phyloP scores from a whole-genome alignment of 2,888 invertebrate species.

The Mesorhabditis sp. region DNA sequence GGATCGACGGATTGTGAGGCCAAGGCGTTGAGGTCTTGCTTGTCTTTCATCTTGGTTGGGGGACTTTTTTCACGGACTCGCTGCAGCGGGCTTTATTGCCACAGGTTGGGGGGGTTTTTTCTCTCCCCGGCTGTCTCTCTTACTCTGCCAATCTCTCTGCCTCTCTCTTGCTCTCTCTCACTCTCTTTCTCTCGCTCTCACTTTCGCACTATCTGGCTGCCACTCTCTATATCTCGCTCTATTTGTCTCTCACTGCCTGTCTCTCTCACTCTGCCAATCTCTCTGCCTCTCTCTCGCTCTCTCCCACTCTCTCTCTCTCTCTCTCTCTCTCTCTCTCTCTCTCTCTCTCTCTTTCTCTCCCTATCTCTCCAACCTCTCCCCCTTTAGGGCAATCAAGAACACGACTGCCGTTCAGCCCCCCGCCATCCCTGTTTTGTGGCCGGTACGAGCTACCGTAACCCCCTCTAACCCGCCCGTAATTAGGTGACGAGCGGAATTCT shows the following conservation, averaged over 20 bases:
- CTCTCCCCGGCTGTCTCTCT: too few species aligned
- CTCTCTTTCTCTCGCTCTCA: too few species aligned
- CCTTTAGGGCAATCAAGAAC: slow-evolving; percentile 53
- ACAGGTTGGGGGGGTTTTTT: neutral
- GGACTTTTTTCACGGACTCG: slow-evolving; percentile 56
- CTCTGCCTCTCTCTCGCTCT: too few species aligned
- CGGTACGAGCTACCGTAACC: slow-evolving; percentile 21
- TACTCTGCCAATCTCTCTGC: too few species aligned
- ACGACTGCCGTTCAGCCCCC: slow-evolving; percentile 52
- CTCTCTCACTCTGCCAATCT: too few species aligned
- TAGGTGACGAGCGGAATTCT: slow-evolving; percentile 43
- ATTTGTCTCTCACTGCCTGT: too few species aligned
- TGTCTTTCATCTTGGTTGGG: slow-evolving; percentile 67
- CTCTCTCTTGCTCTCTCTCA: too few species aligned
- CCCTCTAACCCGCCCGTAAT: neutral
- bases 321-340: too few species aligned
- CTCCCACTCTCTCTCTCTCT: too few species aligned
- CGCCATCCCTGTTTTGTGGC: slow-evolving; percentile 52
- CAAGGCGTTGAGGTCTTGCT: slow-evolving; percentile 67
- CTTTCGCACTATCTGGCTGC: too few species aligned
- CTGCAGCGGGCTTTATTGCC: neutral
- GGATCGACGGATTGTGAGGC: slow-evolving; percentile 83
- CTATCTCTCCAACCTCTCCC: neutral
- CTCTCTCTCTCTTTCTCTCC: too few species aligned
- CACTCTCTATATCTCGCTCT: too few species aligned